A percentile compares a stretch with the other conserved stretches of the same genome.
Conservation (phyloP, 2,888 invertebrate species). For the Drosophila monieri region DNA sequence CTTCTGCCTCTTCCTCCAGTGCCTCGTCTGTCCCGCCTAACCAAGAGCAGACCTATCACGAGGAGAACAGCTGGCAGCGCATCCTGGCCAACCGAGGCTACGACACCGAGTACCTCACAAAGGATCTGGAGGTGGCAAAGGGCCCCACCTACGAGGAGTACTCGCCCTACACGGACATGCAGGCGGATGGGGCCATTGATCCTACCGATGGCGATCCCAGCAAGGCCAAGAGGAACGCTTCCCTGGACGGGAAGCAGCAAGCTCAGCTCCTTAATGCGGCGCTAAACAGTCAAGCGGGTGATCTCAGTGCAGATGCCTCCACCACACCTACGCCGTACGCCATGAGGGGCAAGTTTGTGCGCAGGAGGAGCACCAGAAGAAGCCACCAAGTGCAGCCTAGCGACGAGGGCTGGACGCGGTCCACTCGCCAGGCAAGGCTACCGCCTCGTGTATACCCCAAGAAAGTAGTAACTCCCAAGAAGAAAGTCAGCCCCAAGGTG, state of each 20-base stretch:
- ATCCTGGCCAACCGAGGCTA: conserved; percentile 73
- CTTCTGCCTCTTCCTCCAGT: neutral
- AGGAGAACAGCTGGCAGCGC: conserved; percentile 57
- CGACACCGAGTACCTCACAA: conserved; percentile 62
- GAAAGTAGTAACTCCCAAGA: neutral
- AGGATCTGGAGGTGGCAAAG: conserved; percentile 48
- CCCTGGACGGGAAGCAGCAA: conserved; percentile 17
- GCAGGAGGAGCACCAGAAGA: conserved; percentile 49
- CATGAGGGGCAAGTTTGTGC: conserved; percentile 73
- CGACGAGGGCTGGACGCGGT: conserved; percentile 28
- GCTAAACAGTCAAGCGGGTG: conserved; percentile 11
- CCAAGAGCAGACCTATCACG: conserved; percentile 15
- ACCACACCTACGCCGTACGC: conserved; percentile 66
- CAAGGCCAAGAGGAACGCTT: conserved; percentile 54
- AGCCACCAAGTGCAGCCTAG: conserved; percentile 6
- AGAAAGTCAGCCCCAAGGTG: neutral
- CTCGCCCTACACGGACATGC: conserved; percentile 26
- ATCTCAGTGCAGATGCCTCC: neutral
- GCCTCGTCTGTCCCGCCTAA: neutral
- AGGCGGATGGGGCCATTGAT: conserved; percentile 13
- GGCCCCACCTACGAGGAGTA: conserved; percentile 41
- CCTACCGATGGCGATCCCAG: conserved; percentile 32
- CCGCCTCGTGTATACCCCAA: conserved; percentile 2
- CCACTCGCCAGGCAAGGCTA: conserved; percentile 51
- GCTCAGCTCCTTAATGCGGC: conserved; percentile 44